These are phyloP conservation scores for Malacosoma neustria DNA, from an alignment of 2,888 invertebrate genomes.

Conservation along the genomic window DNA sequence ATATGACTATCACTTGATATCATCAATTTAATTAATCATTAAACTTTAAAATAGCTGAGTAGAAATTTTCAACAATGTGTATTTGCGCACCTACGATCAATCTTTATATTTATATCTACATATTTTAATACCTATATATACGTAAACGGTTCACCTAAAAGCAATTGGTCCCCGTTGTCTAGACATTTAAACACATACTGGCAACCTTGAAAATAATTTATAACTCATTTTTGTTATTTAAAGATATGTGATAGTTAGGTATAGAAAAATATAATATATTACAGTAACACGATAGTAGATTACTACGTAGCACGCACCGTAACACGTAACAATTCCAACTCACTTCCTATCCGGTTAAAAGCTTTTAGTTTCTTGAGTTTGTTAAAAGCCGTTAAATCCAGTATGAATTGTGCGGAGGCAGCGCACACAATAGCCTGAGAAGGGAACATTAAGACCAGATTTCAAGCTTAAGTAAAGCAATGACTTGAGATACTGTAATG, in stretches of 20 bases:
- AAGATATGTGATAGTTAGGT: background rate
- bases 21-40: too few species aligned
- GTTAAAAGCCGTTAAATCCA: conserved; percentile 51
- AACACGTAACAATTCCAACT: conserved; percentile 36
- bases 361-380: conserved; percentile 52
- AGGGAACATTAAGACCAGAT: conserved; percentile 56
- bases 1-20: too few species aligned
- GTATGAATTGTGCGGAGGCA: conserved; percentile 45
- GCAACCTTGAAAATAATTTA: too few species aligned
- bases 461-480: conserved; percentile 52
- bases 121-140: too few species aligned
- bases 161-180: too few species aligned
- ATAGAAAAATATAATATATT: background rate
- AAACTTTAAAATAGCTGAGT: too few species aligned
- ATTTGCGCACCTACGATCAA: too few species aligned
- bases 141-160: too few species aligned
- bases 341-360: conserved; percentile 47
- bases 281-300: background rate
- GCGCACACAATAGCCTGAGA: conserved; percentile 49
- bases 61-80: too few species aligned
- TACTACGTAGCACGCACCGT: conserved; percentile 6
- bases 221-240: too few species aligned
- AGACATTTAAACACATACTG: too few species aligned
- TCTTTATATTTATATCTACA: too few species aligned
- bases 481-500: conserved; percentile 41